A percentile compares a stretch with the other conserved stretches of the same genome.
Conservation (phyloP, 2,113 vertebrate species). For the Mionectes macconnelli region DNA sequence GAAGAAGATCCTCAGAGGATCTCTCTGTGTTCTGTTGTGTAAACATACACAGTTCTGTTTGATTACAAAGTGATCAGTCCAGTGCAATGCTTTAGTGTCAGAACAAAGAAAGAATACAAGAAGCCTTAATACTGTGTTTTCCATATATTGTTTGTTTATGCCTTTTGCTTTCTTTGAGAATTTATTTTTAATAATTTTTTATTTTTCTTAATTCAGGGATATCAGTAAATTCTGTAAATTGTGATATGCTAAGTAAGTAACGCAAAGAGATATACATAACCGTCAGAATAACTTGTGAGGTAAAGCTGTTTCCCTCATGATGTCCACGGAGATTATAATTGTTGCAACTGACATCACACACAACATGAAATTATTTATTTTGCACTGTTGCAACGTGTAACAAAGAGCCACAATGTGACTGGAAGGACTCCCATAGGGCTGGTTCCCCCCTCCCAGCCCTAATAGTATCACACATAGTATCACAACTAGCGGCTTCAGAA, state of each 20-base stretch:
- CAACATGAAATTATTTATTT: background rate
- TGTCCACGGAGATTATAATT: background rate
- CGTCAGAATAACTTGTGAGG: background rate
- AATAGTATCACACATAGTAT: rapidly evolving
- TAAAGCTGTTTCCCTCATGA: background rate
- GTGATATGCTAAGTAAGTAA: background rate
- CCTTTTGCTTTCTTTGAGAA: background rate
- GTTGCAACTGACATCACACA: rapidly evolving
- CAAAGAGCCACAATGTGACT: background rate
- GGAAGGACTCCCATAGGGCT: background rate
- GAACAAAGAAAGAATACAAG: background rate
- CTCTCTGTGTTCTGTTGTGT: background rate
- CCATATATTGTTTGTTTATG: background rate
- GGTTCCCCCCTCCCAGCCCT: rapidly evolving
- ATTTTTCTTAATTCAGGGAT: background rate
- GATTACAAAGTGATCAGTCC: background rate
- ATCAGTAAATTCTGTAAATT: background rate
- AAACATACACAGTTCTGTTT: rapidly evolving
- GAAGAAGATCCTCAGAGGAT: background rate
- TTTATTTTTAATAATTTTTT: background rate
- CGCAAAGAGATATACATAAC: background rate
- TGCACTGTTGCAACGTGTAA: background rate
- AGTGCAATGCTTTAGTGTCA: background rate
- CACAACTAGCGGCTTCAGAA: background rate
- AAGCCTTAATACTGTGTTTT: background rate